A percentile compares a stretch with the other conserved stretches of the same genome.
Evolutionary conservation across 1,140 invertebrate genomes (phyloP).

Genomic region (Drosophila ercepeae): DNA sequence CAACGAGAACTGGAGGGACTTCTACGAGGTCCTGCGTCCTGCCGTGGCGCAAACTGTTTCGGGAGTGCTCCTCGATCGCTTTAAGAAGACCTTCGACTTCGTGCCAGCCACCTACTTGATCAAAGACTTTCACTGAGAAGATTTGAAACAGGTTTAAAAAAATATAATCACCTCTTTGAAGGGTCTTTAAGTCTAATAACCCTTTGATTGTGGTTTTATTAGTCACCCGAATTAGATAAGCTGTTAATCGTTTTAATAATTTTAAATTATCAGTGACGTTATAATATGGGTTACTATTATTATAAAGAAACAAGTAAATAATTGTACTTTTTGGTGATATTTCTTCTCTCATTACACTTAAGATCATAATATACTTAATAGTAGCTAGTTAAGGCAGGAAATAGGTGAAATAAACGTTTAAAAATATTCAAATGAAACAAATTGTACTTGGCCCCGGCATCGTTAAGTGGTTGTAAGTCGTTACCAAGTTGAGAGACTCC

Average conservation of each 20-base stretch:
- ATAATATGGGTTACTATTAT: too few species aligned
- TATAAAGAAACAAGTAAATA: too few species aligned
- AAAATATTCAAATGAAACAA: constrained; percentile 6
- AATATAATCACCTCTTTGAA: not conserved
- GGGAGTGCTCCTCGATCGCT: constrained; percentile 86
- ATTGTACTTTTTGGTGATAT: not conserved
- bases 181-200: not conserved
- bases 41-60: constrained; percentile 87
- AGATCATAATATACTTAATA: not conserved
- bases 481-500: constrained; percentile 27
- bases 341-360: not conserved
- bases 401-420: constrained; percentile 5
- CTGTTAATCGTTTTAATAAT: not conserved
- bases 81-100: constrained; percentile 86
- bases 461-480: constrained; percentile 23
- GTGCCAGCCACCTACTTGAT: constrained; percentile 85
- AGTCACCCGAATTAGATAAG: not conserved
- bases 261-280: too few species aligned
- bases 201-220: not conserved
- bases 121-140: constrained; percentile 54
- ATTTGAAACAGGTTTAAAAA: not conserved
- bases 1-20: constrained; percentile 68
- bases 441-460: constrained; percentile 29
- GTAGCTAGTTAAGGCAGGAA: constrained; percentile 10
- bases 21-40: constrained; percentile 85